phyloP scores from a whole-genome alignment of 2,888 invertebrate genomes.

The Sarcophaga caerulescens region DNA sequence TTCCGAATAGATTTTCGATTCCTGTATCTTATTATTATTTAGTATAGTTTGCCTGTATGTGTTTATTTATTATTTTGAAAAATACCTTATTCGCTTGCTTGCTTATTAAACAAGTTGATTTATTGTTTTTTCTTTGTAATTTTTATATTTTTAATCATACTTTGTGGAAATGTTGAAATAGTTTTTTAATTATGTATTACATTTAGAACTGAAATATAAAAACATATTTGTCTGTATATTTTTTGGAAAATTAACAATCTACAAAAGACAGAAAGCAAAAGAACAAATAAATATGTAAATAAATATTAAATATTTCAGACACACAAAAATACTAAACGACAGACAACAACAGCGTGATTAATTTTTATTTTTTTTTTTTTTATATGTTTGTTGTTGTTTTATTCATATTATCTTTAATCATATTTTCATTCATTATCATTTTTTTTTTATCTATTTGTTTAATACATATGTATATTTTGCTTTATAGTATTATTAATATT shows the following conservation, averaged over 20 bases:
- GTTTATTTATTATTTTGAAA: background rate
- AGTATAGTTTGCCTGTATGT: background rate
- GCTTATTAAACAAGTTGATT: background rate
- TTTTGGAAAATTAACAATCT: too few species aligned
- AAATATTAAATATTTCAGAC: background rate
- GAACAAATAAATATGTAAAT: background rate
- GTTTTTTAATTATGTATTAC: slow-evolving; percentile 43
- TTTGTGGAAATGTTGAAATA: slow-evolving; percentile 56
- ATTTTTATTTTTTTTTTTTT: background rate
- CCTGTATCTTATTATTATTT: slow-evolving; percentile 26
- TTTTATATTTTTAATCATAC: slow-evolving; percentile 17
- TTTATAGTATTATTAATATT: background rate
- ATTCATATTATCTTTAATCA: background rate
- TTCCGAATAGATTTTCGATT: background rate
- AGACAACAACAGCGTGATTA: background rate
- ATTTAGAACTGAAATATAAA: slow-evolving; percentile 35
- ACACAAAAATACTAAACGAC: too few species aligned
- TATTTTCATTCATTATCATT: background rate
- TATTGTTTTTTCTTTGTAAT: background rate
- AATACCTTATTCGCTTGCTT: background rate
- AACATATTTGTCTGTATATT: background rate
- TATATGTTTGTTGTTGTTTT: background rate
- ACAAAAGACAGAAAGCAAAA: background rate
- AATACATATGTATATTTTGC: background rate
- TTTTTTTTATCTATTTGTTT: background rate